Conservation (phyloP, 2,888 invertebrate genomes). For the Troides oblongomaculatus region DNA sequence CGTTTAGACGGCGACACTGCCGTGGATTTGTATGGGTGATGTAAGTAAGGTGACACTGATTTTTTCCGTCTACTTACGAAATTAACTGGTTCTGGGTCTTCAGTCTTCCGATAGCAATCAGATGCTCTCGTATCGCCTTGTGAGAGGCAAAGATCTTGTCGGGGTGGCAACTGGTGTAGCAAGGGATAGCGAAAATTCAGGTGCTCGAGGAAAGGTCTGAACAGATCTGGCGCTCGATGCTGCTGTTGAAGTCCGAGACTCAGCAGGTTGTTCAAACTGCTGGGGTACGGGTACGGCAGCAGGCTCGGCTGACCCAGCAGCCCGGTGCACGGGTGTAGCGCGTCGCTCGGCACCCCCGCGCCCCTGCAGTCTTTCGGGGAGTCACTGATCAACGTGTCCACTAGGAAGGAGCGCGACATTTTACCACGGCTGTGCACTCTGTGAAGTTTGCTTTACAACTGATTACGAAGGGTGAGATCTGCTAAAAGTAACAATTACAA, state of each 20-base stretch:
- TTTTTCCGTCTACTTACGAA: constrained; percentile 64
- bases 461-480: constrained; percentile 56
- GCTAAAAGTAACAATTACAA: constrained; percentile 74
- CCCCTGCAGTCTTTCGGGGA: constrained; percentile 70
- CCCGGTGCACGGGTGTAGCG: constrained; percentile 61
- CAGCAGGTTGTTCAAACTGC: constrained; percentile 83
- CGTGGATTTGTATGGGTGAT: constrained; percentile 65
- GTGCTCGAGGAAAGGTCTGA: constrained; percentile 72
- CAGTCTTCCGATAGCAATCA: constrained; percentile 57
- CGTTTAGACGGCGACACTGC: constrained; percentile 65
- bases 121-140: constrained; percentile 51
- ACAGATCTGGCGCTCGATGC: constrained; percentile 69
- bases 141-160: constrained; percentile 55
- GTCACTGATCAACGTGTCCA: constrained; percentile 88
- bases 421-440: constrained; percentile 39
- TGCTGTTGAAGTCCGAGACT: constrained; percentile 83
- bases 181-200: constrained; percentile 68
- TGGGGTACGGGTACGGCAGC: constrained; percentile 82
- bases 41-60: constrained; percentile 67
- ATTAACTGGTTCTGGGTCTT: constrained; percentile 59
- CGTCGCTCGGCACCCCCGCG: constrained; percentile 62
- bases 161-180: constrained; percentile 66
- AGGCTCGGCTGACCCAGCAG: constrained; percentile 71
- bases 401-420: constrained; percentile 91
- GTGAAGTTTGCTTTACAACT: constrained; percentile 57